phyloP scores from a whole-genome alignment of 2,113 vertebrate genomes.

The Copsychus sechellarum region DNA sequence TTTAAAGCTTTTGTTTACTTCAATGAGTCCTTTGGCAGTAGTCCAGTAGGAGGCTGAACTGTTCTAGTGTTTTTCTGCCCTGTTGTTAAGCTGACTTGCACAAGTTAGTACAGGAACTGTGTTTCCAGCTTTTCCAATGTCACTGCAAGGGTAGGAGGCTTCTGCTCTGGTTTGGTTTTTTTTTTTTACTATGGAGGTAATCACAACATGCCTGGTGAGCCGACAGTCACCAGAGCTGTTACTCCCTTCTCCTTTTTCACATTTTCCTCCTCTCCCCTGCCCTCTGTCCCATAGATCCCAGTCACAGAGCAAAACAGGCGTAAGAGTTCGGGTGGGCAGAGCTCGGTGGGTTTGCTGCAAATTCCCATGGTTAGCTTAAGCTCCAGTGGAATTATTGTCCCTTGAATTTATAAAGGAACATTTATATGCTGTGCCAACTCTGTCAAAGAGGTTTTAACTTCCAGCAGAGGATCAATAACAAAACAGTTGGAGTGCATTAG shows the following conservation, averaged over 20 bases:
- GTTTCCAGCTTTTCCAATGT: neutral
- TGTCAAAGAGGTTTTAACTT: neutral
- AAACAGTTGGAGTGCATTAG: neutral
- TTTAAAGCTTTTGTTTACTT: conserved; percentile 46
- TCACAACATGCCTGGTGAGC: neutral
- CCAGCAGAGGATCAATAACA: neutral
- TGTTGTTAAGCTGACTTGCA: neutral
- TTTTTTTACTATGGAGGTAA: neutral
- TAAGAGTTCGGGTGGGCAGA: neutral
- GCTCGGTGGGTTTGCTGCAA: neutral
- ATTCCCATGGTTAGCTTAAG: neutral
- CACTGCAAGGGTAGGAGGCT: neutral
- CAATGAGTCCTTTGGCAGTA: neutral
- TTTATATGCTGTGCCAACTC: neutral
- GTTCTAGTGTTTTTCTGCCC: neutral
- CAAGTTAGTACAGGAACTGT: neutral
- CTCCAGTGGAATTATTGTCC: neutral
- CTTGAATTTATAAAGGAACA: neutral
- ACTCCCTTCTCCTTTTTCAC: neutral
- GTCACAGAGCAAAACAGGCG: neutral
- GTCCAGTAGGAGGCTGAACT: neutral
- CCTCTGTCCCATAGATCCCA: neutral
- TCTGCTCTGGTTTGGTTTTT: neutral
- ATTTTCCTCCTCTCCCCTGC: neutral
- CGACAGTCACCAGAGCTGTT: neutral